Percentiles rank a stretch among this genome's conserved stretches.
Evolutionary conservation across 1,140 invertebrate species (phyloP).

Genomic region (Zaprionus ornatus): DNA sequence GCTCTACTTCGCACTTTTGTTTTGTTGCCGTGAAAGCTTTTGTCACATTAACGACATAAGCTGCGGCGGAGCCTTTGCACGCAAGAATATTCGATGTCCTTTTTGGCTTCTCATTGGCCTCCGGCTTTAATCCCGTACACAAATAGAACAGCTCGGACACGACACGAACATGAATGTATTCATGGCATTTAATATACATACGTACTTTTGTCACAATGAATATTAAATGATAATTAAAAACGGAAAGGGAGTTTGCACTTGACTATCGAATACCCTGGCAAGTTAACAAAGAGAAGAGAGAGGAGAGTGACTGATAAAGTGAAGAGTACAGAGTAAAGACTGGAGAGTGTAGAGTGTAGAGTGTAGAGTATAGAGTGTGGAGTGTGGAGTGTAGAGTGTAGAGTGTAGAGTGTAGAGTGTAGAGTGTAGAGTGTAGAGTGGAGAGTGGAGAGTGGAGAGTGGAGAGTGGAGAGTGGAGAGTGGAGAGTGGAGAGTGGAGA

Average conservation of each 20-base stretch:
- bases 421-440: no score
- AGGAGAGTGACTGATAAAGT: no score
- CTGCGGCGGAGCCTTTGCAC: slow-evolving; percentile 29
- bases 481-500: no score
- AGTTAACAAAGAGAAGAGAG: not conserved
- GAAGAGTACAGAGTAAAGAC: no score
- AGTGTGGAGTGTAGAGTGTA: no score
- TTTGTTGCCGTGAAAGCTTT: slow-evolving; percentile 48
- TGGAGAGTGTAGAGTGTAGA: no score
- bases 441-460: no score
- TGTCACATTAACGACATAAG: slow-evolving; percentile 63
- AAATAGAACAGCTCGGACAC: slow-evolving; percentile 11
- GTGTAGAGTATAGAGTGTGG: no score
- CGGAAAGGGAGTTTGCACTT: not conserved
- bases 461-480: no score
- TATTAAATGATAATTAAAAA: slow-evolving; percentile 65
- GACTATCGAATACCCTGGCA: not conserved
- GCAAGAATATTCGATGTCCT: slow-evolving; percentile 25
- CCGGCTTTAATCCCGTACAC: slow-evolving; percentile 36
- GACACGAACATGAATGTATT: not conserved
- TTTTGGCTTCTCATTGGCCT: slow-evolving; percentile 34
- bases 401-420: no score
- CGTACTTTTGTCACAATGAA: slow-evolving; percentile 13
- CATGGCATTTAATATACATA: slow-evolving; percentile 14
- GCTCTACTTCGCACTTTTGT: slow-evolving; percentile 55